These are phyloP conservation scores for Triplophysa rosa DNA, from an alignment of 2,113 vertebrate species.

Conservation along the genomic window DNA sequence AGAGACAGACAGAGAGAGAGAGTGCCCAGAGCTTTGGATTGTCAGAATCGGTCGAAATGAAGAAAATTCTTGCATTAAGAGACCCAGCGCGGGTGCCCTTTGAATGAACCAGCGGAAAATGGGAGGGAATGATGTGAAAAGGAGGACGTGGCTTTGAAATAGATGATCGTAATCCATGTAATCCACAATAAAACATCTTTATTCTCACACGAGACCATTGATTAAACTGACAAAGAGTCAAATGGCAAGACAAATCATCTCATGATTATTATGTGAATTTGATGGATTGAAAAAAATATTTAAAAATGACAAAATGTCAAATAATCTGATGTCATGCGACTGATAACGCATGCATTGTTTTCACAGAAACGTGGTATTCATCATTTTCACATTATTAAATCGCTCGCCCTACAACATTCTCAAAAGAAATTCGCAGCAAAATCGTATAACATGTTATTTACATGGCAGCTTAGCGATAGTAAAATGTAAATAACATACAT, in stretches of 20 bases:
- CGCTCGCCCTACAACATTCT: not conserved
- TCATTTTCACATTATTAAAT: not conserved
- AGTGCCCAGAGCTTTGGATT: constrained; percentile 70
- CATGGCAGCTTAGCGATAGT: not conserved
- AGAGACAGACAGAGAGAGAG: constrained; percentile 59
- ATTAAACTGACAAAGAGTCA: constrained; percentile 24
- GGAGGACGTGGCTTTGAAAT: constrained; percentile 36
- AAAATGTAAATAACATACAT: not conserved
- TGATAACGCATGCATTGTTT: not conserved
- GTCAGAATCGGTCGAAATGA: constrained; percentile 75
- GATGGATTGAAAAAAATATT: constrained; percentile 19
- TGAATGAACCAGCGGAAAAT: constrained; percentile 73
- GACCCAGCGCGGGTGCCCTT: constrained; percentile 76
- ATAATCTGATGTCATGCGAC: not conserved
- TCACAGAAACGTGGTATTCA: not conserved
- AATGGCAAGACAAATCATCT: constrained; percentile 8
- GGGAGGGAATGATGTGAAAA: constrained; percentile 57
- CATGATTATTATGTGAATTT: constrained; percentile 8
- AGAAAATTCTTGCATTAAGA: constrained; percentile 75
- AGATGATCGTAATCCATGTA: constrained; percentile 60
- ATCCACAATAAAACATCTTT: constrained; percentile 65
- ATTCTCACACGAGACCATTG: constrained; percentile 52
- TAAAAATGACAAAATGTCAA: constrained; percentile 9
- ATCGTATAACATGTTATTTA: no score
- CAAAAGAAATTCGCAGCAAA: not conserved